A percentile compares a stretch with the other conserved stretches of the same genome.
phyloP scores from a whole-genome alignment of 1,140 invertebrate species.

The Chelonus insularis region DNA sequence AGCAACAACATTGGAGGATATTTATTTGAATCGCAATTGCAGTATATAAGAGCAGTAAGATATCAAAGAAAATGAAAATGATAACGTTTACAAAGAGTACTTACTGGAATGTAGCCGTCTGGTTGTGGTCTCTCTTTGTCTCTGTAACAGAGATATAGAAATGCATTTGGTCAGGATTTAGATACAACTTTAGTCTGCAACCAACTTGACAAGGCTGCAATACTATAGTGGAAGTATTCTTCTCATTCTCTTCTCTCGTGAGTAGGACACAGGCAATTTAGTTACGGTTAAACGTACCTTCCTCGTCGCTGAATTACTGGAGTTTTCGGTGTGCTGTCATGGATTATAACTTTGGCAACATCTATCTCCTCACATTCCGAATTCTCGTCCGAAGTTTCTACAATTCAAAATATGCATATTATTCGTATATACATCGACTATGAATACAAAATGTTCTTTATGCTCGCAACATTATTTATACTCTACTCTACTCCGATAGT shows the following conservation, averaged over 20 bases:
- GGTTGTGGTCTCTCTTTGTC: conserved; percentile 53
- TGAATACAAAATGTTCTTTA: neutral
- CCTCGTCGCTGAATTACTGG: conserved; percentile 66
- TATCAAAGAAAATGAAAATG: conserved; percentile 6
- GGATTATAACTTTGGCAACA: conserved; percentile 74
- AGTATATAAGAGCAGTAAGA: conserved; percentile 10
- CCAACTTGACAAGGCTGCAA: neutral
- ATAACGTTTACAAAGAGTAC: conserved; percentile 35
- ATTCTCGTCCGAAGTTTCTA: conserved; percentile 41
- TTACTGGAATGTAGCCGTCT: conserved; percentile 59
- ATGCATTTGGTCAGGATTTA: conserved; percentile 39
- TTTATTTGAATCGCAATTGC: too few relatives aligned
- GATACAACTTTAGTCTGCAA: conserved; percentile 22
- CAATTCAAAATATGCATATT: conserved; percentile 24
- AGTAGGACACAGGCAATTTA: conserved; percentile 6
- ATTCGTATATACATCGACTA: neutral
- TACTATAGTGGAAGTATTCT: neutral
- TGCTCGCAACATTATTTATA: neutral
- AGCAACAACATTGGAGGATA: too few relatives aligned
- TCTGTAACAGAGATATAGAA: conserved; percentile 44
- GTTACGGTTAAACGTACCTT: conserved; percentile 44
- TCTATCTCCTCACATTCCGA: conserved; percentile 68
- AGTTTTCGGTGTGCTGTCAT: conserved; percentile 73
- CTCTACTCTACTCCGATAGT: too few relatives aligned
- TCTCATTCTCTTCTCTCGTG: neutral